Evolutionary conservation across 2,797 vertebrate genomes (phyloP).

Genomic region (Aselliscus stoliczkanus): DNA sequence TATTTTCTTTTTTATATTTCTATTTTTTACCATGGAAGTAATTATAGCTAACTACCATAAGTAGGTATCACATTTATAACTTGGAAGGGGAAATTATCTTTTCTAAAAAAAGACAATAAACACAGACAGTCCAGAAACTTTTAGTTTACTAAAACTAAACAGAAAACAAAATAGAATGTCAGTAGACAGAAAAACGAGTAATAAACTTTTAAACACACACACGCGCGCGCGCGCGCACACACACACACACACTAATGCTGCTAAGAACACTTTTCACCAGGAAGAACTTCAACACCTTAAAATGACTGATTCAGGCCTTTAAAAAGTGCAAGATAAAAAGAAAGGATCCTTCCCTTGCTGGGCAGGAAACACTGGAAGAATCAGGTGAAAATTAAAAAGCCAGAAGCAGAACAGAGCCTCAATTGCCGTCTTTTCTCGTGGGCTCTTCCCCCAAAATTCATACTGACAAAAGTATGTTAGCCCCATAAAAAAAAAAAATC

Average conservation of each 20-base stretch:
- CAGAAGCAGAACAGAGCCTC: neutral
- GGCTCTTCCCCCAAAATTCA: neutral
- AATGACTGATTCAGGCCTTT: neutral
- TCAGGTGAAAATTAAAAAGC: slow-evolving; percentile 17
- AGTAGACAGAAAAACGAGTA: neutral
- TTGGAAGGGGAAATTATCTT: neutral
- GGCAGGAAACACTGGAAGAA: neutral
- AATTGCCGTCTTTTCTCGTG: neutral
- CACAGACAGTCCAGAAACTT: neutral
- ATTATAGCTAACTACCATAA: neutral
- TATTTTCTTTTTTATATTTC: slow-evolving; percentile 21
- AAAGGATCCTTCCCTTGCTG: neutral
- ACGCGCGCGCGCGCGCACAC: neutral
- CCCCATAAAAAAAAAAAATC: neutral
- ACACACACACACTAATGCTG: neutral
- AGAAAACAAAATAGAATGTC: neutral
- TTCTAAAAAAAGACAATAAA: neutral
- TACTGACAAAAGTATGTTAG: neutral
- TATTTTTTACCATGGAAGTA: neutral
- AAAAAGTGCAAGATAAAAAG: neutral
- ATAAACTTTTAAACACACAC: neutral
- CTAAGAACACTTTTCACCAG: neutral
- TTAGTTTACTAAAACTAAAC: neutral
- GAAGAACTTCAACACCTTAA: neutral
- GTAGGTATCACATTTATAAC: neutral